phyloP scores from a whole-genome alignment of 2,888 invertebrate species.

The Rhagophthalmus giganteus region DNA sequence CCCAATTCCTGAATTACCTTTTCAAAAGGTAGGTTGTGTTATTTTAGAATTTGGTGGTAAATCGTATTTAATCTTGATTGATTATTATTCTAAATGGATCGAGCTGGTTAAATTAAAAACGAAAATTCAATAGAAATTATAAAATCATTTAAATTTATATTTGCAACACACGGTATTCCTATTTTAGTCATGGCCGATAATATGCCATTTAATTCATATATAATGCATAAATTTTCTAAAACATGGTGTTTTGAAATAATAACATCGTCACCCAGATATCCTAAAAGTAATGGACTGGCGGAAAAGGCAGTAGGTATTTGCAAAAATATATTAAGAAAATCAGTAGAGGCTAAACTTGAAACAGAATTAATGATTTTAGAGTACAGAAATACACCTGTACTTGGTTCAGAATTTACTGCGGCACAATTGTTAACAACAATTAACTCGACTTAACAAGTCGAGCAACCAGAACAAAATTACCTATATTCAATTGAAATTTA shows the following conservation, averaged over 20 bases:
- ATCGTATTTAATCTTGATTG: slow-evolving; percentile 2
- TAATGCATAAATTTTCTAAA: slow-evolving; percentile 1
- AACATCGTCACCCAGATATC: slow-evolving; percentile 1
- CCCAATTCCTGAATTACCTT: not conserved
- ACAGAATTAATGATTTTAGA: too few species aligned
- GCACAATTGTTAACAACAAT: too few species aligned
- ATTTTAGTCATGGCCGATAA: too few species aligned
- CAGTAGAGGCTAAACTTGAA: too few species aligned
- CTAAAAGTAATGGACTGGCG: slow-evolving; percentile 3
- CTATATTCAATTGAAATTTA: too few species aligned
- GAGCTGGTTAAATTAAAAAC: slow-evolving; percentile 1
- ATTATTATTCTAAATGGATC: slow-evolving; percentile 10
- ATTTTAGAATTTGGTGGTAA: slow-evolving; percentile 3
- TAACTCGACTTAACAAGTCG: too few species aligned
- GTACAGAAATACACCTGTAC: too few species aligned
- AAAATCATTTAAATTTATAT: not conserved
- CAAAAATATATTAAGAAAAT: too few species aligned
- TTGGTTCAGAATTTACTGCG: too few species aligned
- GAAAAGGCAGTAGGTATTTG: slow-evolving; percentile 3
- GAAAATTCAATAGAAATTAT: not conserved
- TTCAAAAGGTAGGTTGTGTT: not conserved
- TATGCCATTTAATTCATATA: too few species aligned
- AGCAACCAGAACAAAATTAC: too few species aligned
- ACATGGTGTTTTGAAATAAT: slow-evolving; percentile 1
- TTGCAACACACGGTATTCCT: too few species aligned